A percentile compares a stretch with the other conserved stretches of the same genome.
phyloP scores from a whole-genome alignment of 1,140 invertebrate species.

The Plutomurus gul region DNA sequence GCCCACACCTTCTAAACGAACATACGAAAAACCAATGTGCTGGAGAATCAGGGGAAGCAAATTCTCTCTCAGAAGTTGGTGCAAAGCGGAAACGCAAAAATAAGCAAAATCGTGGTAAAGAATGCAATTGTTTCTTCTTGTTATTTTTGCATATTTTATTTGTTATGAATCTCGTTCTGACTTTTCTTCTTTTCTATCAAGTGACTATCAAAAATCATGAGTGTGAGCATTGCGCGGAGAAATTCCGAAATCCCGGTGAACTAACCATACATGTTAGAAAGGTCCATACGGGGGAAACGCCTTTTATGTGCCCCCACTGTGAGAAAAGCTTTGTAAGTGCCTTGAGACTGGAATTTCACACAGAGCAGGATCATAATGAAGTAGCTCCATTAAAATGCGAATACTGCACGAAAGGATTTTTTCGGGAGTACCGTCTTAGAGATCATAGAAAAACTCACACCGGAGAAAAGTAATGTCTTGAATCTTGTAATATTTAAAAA shows the following conservation, averaged over 20 bases:
- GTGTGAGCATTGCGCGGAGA: slow-evolving; percentile 24
- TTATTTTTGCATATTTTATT: background rate
- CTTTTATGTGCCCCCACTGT: slow-evolving; percentile 32
- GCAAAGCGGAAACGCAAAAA: background rate
- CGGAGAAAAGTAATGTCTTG: slow-evolving; percentile 35
- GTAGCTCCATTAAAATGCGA: slow-evolving; percentile 34
- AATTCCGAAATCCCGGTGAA: slow-evolving; percentile 26
- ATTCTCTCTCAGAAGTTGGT: background rate
- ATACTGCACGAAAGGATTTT: slow-evolving; percentile 35
- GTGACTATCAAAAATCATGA: slow-evolving; percentile 11
- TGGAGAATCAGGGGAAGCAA: background rate
- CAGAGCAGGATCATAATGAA: slow-evolving; percentile 35
- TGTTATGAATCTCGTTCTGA: background rate
- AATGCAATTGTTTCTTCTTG: background rate
- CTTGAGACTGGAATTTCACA: slow-evolving; percentile 24
- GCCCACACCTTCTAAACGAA: background rate
- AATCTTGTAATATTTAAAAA: too few species aligned
- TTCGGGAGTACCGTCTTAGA: slow-evolving; percentile 25
- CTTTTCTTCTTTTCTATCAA: background rate
- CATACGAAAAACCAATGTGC: background rate
- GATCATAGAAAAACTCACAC: slow-evolving; percentile 28
- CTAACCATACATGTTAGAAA: background rate
- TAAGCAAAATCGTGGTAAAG: background rate
- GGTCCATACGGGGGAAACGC: slow-evolving; percentile 35
- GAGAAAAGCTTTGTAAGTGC: slow-evolving; percentile 29